These are phyloP conservation scores for Peromyscus leucopus DNA, from an alignment of 2,113 vertebrate species.

Conservation along the genomic window DNA sequence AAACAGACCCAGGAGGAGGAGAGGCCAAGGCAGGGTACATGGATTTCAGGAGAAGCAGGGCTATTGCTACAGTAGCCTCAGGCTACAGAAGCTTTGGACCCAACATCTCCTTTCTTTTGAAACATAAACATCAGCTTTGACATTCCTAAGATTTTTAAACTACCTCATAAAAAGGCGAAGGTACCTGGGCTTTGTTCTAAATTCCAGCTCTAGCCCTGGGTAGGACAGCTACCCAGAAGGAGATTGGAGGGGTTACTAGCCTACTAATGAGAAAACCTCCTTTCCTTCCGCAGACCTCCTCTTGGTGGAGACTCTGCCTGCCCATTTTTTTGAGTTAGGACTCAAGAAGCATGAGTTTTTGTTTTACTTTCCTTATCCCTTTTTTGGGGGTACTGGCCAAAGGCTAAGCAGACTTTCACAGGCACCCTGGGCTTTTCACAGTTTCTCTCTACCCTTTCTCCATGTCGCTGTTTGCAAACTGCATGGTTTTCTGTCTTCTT, in stretches of 20 bases:
- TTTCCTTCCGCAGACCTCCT: background rate
- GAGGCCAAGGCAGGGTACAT: background rate
- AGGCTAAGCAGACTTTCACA: background rate
- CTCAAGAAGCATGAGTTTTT: background rate
- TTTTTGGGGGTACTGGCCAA: background rate
- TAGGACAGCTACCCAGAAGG: background rate
- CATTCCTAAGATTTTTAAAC: background rate
- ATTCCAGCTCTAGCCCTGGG: background rate
- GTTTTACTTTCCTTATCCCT: background rate
- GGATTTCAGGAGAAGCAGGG: background rate
- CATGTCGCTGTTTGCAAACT: background rate
- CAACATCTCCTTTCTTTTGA: background rate
- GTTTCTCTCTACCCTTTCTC: background rate
- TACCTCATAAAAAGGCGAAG: background rate
- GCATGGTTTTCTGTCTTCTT: background rate
- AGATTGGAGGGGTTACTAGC: background rate
- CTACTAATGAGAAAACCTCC: background rate
- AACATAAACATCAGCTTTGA: background rate
- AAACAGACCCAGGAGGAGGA: background rate
- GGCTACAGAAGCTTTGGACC: background rate
- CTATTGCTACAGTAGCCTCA: background rate
- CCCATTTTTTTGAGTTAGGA: background rate
- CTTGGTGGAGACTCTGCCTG: background rate
- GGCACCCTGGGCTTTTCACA: background rate
- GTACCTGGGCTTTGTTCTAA: background rate